phyloP scores from a whole-genome alignment of 2,113 vertebrate genomes.

The Hylia prasina region DNA sequence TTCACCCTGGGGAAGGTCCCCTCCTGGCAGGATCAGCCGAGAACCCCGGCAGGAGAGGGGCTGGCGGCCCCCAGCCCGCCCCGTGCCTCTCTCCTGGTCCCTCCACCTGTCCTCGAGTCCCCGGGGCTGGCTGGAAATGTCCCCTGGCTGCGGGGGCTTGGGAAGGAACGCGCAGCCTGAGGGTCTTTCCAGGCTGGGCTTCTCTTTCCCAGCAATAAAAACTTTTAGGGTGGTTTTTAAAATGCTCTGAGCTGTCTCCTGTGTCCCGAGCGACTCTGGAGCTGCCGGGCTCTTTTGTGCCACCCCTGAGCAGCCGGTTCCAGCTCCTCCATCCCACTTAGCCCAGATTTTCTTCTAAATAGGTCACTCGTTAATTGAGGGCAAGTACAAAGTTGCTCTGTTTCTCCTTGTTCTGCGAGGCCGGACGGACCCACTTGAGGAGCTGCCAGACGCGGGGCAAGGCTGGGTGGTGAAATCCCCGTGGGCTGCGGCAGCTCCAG shows the following conservation, averaged over 20 bases:
- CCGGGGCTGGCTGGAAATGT: fast-evolving
- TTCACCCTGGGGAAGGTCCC: fast-evolving
- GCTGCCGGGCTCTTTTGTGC: background rate
- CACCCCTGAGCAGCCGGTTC: background rate
- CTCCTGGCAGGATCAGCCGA: background rate
- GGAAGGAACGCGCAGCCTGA: fast-evolving
- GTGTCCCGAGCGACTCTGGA: background rate
- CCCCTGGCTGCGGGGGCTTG: background rate
- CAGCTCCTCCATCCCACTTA: slow-evolving; percentile 31
- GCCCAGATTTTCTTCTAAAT: slow-evolving; percentile 45
- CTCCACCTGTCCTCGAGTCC: fast-evolving
- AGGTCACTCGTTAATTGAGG: slow-evolving; percentile 37
- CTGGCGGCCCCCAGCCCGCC: background rate
- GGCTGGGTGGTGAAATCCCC: background rate
- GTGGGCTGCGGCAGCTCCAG: background rate
- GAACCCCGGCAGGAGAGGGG: background rate
- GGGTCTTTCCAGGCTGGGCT: background rate
- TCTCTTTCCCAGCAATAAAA: background rate
- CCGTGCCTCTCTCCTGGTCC: background rate
- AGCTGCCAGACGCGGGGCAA: background rate
- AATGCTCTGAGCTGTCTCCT: background rate
- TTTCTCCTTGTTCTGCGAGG: background rate
- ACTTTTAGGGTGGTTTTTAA: background rate
- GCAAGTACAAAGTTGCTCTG: slow-evolving; percentile 12
- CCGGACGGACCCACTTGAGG: background rate